These are phyloP conservation scores for Salvelinus namaycush DNA, from an alignment of 2,113 vertebrate species.

Conservation along the genomic window DNA sequence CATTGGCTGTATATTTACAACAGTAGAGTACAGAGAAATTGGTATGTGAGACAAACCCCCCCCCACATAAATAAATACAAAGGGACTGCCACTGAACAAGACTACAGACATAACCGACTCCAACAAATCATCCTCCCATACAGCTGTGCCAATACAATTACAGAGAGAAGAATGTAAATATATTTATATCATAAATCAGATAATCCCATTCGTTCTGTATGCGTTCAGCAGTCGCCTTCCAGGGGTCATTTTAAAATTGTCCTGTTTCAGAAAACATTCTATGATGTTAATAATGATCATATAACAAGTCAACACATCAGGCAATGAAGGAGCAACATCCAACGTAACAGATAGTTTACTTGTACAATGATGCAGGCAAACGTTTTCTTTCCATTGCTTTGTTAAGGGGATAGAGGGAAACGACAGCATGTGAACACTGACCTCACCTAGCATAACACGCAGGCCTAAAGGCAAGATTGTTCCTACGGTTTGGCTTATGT, in stretches of 20 bases:
- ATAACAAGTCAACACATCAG: conserved; percentile 37
- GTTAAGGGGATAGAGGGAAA: conserved; percentile 28
- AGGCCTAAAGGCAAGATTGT: conserved; percentile 36
- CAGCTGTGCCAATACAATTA: conserved; percentile 64
- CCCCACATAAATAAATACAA: conserved; percentile 80
- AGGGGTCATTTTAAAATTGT: conserved; percentile 6
- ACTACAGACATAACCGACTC: conserved; percentile 60
- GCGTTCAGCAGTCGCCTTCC: conserved; percentile 33
- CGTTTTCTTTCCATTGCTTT: conserved; percentile 25
- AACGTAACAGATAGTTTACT: conserved; percentile 14
- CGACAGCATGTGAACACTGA: conserved; percentile 40
- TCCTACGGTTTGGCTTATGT: conserved; percentile 49
- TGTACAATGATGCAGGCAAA: conserved; percentile 32
- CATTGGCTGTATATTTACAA: conserved; percentile 85
- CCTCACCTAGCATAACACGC: conserved; percentile 44
- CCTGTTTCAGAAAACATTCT: conserved; percentile 37
- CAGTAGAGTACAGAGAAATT: conserved; percentile 76
- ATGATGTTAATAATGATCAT: conserved; percentile 42
- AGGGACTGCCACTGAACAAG: conserved; percentile 74
- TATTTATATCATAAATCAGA: conserved; percentile 64
- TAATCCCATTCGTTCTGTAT: conserved; percentile 41
- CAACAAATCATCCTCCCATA: conserved; percentile 49
- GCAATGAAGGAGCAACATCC: conserved; percentile 19
- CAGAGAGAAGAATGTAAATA: conserved; percentile 47
- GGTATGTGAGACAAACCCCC: conserved; percentile 70